Conservation (phyloP, 1,140 invertebrate genomes). For the Eriosoma lanigerum region DNA sequence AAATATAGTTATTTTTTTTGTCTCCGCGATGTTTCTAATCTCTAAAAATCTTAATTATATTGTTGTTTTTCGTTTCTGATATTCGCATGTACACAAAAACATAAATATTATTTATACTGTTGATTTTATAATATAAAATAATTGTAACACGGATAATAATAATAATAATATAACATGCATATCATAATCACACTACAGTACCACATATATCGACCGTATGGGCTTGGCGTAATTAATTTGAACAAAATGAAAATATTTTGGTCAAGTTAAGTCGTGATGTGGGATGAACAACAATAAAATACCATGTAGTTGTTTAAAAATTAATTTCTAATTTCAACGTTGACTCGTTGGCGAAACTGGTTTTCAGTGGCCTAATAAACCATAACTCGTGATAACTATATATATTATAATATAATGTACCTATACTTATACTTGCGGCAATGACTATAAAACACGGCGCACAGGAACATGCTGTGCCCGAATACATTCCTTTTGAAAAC, state of each 20-base stretch:
- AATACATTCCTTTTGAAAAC: slow-evolving; percentile 10
- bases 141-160: too few species aligned
- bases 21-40: too few species aligned
- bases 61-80: too few species aligned
- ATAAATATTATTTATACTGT: too few species aligned
- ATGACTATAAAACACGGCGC: not conserved
- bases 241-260: not conserved
- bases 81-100: too few species aligned
- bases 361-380: slow-evolving; percentile 38
- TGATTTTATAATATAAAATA: too few species aligned
- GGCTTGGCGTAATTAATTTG: not conserved
- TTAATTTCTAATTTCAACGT: slow-evolving; percentile 32
- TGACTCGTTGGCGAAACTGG: slow-evolving; percentile 3
- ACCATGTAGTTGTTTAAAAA: slow-evolving; percentile 10
- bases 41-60: too few species aligned
- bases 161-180: too few species aligned
- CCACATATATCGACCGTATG: too few species aligned
- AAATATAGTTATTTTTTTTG: too few species aligned
- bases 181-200: too few species aligned
- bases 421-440: not conserved
- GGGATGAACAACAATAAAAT: slow-evolving; percentile 9
- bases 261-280: not conserved
- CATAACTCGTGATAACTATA: slow-evolving; percentile 1
- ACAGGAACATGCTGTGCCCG: not conserved
- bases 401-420: not conserved